Evolutionary conservation across 2,888 invertebrate species (phyloP).

Genomic region (Phaedon cochleariae): DNA sequence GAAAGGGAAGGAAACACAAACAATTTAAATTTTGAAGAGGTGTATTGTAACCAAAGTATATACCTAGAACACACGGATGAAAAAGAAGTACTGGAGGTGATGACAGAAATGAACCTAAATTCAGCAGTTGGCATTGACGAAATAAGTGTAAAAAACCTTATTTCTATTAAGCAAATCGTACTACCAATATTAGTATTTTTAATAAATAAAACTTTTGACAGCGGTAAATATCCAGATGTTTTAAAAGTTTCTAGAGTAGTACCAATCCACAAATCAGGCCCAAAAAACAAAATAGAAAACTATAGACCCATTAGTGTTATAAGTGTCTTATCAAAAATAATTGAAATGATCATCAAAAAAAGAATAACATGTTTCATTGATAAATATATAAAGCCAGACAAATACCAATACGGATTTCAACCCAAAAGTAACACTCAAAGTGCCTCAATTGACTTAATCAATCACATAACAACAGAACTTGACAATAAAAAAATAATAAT

Average conservation of each 20-base stretch:
- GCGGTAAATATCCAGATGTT: slow-evolving; percentile 4
- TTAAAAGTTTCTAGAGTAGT: slow-evolving; percentile 11
- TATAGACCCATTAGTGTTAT: neutral
- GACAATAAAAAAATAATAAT: slow-evolving; percentile 3
- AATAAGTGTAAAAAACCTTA: slow-evolving; percentile 4
- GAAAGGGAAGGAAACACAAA: neutral
- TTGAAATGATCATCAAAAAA: neutral
- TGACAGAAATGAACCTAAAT: neutral
- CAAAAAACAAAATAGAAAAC: slow-evolving; percentile 3
- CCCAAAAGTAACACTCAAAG: slow-evolving; percentile 1
- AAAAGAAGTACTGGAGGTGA: slow-evolving; percentile 11
- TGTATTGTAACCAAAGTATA: too few species aligned
- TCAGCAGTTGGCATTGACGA: neutral
- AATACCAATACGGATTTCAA: neutral
- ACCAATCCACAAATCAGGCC: slow-evolving; percentile 8
- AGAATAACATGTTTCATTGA: slow-evolving; percentile 3
- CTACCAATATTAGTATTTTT: slow-evolving; percentile 4
- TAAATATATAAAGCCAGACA: slow-evolving; percentile 3
- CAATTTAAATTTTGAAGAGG: too few species aligned
- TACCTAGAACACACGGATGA: neutral
- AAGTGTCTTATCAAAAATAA: neutral
- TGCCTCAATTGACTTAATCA: slow-evolving; percentile 4
- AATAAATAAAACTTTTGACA: slow-evolving; percentile 2
- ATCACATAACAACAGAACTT: slow-evolving; percentile 1
- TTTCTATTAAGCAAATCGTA: slow-evolving; percentile 1